Conservation (phyloP, 2,113 vertebrate genomes). For the Neolamprologus cancellatus region DNA sequence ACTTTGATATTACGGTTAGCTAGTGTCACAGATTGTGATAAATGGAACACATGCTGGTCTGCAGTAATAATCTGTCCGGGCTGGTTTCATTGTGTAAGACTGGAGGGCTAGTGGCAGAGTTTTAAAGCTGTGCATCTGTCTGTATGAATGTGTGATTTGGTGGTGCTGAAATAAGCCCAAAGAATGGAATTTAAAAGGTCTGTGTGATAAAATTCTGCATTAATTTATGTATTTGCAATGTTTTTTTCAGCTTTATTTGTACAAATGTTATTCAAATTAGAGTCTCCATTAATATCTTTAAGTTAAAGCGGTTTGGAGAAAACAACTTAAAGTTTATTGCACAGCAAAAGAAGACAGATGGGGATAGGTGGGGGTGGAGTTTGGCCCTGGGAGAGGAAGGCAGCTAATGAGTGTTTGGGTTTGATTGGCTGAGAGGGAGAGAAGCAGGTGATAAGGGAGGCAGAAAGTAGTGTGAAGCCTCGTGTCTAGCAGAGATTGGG, state of each 20-base stretch:
- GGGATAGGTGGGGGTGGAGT: not conserved
- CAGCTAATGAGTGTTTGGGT: not conserved
- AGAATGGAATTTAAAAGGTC: not conserved
- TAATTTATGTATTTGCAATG: not conserved
- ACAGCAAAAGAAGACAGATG: not conserved
- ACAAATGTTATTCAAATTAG: not conserved
- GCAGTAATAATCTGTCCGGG: slow-evolving; percentile 7
- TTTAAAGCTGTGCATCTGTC: not conserved
- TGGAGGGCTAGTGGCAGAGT: not conserved
- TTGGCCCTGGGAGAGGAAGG: not conserved
- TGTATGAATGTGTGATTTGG: not conserved
- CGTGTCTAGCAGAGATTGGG: not conserved
- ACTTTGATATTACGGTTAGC: slow-evolving; percentile 33
- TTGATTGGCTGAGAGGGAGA: not conserved
- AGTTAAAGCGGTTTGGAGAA: not conserved
- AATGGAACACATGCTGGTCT: slow-evolving; percentile 29
- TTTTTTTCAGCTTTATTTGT: not conserved
- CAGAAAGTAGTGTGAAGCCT: not conserved
- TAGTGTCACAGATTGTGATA: slow-evolving; percentile 35
- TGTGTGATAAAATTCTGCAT: not conserved
- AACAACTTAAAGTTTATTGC: not conserved
- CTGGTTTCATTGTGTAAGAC: not conserved
- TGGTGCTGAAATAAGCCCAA: not conserved
- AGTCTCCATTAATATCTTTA: not conserved
- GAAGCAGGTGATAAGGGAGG: not conserved